Evolutionary conservation across 2,888 invertebrate genomes (phyloP).

Genomic region (Neoascia interrupta): DNA sequence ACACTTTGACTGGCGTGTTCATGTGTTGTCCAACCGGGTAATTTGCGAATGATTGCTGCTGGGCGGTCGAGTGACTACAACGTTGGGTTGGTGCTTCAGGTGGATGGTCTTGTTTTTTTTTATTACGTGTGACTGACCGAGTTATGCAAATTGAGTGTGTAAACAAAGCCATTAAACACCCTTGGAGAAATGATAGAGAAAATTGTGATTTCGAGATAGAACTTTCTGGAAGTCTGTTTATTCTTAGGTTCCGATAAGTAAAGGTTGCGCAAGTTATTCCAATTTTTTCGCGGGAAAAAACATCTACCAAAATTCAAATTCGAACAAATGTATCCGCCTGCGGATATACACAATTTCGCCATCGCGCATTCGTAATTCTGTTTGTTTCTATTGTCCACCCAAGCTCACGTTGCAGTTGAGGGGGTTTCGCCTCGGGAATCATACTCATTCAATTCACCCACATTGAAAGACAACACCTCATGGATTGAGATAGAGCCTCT

Average conservation of each 20-base stretch:
- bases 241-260: too few species aligned
- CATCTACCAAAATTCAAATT: background rate
- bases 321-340: conserved; percentile 31
- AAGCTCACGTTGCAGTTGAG: conserved; percentile 49
- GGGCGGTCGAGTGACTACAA: background rate
- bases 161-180: too few species aligned
- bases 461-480: conserved; percentile 23
- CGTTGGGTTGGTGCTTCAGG: background rate
- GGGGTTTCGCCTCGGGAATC: conserved; percentile 56
- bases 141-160: conserved; percentile 38
- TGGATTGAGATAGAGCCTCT: background rate
- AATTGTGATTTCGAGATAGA: too few species aligned
- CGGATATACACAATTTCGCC: conserved; percentile 35
- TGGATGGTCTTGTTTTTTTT: conserved; percentile 18
- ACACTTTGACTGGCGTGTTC: too few species aligned
- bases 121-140: conserved; percentile 46
- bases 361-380: conserved; percentile 43
- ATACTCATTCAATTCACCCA: conserved; percentile 61
- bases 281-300: background rate
- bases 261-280: conserved; percentile 17
- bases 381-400: conserved; percentile 15
- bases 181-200: too few species aligned
- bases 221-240: too few species aligned
- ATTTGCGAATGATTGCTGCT: conserved; percentile 29
- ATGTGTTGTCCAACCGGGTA: conserved; percentile 1